phyloP scores from a whole-genome alignment of 2,113 vertebrate species.

The Psettodes erumei region DNA sequence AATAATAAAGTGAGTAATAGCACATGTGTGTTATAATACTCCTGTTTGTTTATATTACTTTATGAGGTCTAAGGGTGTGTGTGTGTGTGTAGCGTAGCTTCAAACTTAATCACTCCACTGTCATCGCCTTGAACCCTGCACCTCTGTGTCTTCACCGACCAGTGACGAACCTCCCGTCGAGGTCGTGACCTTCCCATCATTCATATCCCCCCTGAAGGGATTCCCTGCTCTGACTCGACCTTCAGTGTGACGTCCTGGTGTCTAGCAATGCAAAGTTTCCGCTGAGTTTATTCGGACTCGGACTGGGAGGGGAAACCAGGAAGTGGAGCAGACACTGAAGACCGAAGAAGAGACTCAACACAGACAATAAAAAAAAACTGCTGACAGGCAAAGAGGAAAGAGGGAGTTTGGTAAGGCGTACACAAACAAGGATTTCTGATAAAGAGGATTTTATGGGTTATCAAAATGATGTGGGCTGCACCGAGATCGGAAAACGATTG shows the following conservation, averaged over 20 bases:
- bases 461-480: conserved; percentile 28
- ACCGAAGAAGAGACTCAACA: conserved; percentile 57
- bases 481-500: conserved; percentile 16
- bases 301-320: conserved; percentile 51
- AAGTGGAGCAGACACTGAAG: conserved; percentile 68
- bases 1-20: conserved; percentile 17
- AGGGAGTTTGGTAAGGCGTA: conserved; percentile 35
- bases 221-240: conserved; percentile 51
- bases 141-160: background rate
- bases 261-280: conserved; percentile 39
- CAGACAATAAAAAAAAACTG: conserved; percentile 43
- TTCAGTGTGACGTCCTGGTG: conserved; percentile 8
- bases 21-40: conserved; percentile 1
- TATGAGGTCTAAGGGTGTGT: background rate
- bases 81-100: conserved; percentile 24
- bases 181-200: conserved; percentile 33
- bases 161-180: conserved; percentile 11
- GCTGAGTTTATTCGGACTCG: conserved; percentile 32
- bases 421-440: conserved; percentile 18
- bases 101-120: conserved; percentile 37
- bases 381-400: conserved; percentile 43
- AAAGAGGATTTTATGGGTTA: conserved; percentile 19
- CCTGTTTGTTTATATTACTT: conserved; percentile 44
- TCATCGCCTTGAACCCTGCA: conserved; percentile 30
- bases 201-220: conserved; percentile 38